These are phyloP conservation scores for Ooceraea biroi DNA, from an alignment of 1,140 invertebrate genomes.

Conservation along the genomic window DNA sequence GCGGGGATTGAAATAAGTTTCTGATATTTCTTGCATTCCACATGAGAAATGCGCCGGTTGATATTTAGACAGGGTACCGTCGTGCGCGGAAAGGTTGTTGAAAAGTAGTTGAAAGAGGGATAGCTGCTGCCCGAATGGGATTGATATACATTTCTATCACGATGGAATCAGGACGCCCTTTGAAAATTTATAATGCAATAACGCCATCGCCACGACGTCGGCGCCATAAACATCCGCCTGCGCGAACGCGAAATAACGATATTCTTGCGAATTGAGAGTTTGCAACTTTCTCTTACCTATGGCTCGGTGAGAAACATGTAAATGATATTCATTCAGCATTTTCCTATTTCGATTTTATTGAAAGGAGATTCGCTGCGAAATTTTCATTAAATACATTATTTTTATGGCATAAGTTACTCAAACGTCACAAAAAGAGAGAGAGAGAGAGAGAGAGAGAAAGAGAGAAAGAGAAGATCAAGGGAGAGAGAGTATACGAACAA, in stretches of 20 bases:
- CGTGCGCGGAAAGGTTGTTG: constrained; percentile 20
- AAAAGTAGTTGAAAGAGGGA: constrained; percentile 27
- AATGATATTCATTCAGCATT: not conserved
- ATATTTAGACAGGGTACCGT: constrained; percentile 57
- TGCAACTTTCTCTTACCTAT: constrained; percentile 7
- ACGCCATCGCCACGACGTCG: constrained; percentile 12
- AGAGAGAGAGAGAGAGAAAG: not conserved
- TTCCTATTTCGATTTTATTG: not conserved
- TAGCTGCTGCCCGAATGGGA: constrained; percentile 18
- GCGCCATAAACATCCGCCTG: constrained; percentile 24
- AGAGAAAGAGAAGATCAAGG: not conserved
- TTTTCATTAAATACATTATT: constrained; percentile 44
- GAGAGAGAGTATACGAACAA: not conserved
- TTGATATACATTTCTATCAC: constrained; percentile 65
- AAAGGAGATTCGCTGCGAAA: too few relatives aligned
- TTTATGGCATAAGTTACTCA: not conserved
- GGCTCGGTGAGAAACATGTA: not conserved
- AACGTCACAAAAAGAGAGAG: not conserved
- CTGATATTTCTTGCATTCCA: constrained; percentile 66
- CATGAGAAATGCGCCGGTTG: constrained; percentile 41
- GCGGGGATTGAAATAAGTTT: constrained; percentile 70
- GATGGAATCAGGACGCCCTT: constrained; percentile 51
- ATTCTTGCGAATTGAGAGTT: constrained; percentile 23
- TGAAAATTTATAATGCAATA: constrained; percentile 73
- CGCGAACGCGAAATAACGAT: not conserved